Percentiles rank a stretch among this genome's conserved stretches.
phyloP scores from a whole-genome alignment of 2,113 vertebrate genomes.

The Polyodon spathula region DNA sequence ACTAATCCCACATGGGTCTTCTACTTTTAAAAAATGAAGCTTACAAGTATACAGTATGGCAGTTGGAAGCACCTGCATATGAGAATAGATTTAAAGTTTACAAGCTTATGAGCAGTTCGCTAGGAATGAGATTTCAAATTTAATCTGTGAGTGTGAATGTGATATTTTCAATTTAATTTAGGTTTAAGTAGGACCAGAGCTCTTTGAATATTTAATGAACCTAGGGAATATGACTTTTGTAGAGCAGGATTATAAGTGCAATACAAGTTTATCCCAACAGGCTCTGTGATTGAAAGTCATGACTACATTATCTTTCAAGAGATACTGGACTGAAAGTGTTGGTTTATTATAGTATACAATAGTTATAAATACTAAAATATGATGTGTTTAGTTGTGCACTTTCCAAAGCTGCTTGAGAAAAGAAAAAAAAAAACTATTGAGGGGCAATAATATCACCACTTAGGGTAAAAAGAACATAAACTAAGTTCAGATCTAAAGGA shows the following conservation, averaged over 20 bases:
- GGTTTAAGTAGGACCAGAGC: neutral
- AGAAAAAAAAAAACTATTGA: neutral
- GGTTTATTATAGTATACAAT: too few relatives aligned
- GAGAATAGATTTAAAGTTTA: slow-evolving; percentile 4
- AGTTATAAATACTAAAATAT: too few relatives aligned
- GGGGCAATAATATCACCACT: too few relatives aligned
- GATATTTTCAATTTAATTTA: neutral
- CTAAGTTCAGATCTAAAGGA: too few relatives aligned
- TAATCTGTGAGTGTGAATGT: neutral
- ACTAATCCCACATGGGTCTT: neutral
- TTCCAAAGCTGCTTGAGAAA: too few relatives aligned
- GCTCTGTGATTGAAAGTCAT: neutral
- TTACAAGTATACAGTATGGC: neutral
- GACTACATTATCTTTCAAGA: neutral
- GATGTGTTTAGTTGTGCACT: too few relatives aligned
- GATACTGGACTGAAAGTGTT: too few relatives aligned
- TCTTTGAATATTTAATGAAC: slow-evolving; percentile 4
- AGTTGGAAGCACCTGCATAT: neutral
- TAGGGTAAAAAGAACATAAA: too few relatives aligned
- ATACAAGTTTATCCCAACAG: neutral
- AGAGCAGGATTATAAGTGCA: neutral
- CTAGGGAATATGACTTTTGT: neutral
- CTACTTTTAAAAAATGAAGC: neutral
- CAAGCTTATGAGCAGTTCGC: neutral
- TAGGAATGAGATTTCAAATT: slow-evolving; percentile 2